These are phyloP conservation scores for Bicyclus anynana DNA, from an alignment of 1,140 invertebrate genomes.

Conservation along the genomic window DNA sequence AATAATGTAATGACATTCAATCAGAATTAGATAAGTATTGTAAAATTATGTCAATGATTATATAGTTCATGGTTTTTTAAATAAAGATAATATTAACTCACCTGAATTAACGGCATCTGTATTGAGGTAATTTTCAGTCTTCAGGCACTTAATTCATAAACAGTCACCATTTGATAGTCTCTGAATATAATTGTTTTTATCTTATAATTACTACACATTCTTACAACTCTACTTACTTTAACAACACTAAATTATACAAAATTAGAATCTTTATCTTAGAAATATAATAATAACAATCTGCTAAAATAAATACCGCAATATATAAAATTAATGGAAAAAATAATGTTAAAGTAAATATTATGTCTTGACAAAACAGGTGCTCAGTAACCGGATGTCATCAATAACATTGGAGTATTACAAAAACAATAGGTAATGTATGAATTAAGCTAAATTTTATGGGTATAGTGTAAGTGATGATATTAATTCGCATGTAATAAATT, in stretches of 20 bases:
- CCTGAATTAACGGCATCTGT: no score
- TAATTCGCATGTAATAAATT: constrained; percentile 7
- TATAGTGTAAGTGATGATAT: constrained; percentile 31
- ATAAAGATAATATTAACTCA: no score
- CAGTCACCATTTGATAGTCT: no score
- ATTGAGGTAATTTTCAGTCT: no score
- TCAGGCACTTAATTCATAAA: no score
- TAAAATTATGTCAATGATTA: no score
- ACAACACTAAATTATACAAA: background rate
- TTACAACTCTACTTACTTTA: background rate
- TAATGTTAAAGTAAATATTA: background rate
- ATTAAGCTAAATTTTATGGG: constrained; percentile 23
- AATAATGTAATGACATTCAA: no score
- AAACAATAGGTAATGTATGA: constrained; percentile 38
- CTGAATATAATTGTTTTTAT: no score
- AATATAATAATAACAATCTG: background rate
- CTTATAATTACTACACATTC: no score
- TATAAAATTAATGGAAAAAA: background rate
- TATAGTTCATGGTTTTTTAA: no score
- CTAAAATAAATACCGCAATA: background rate
- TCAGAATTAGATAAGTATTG: no score
- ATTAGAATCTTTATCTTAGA: background rate
- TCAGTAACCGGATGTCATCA: constrained; percentile 3
- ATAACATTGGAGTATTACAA: constrained; percentile 6
- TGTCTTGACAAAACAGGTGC: constrained; percentile 51